Base-by-base conservation (phyloP, 2,113 vertebrate genomes). In the Lagopus muta region DNA sequence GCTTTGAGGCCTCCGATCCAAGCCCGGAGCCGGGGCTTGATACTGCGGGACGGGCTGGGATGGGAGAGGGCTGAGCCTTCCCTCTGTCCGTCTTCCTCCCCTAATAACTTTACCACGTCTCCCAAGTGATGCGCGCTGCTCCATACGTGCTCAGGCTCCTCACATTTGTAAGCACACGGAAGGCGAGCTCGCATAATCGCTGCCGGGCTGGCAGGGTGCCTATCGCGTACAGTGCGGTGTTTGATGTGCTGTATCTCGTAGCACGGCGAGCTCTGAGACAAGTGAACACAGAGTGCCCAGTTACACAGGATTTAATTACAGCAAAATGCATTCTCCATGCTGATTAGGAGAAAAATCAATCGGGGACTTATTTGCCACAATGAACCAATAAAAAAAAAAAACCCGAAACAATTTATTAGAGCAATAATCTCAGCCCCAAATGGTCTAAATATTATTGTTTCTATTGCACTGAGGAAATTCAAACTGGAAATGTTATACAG, bases 291-390 rank as follows among this genome's bases (percentile, higher is more conserved):
- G 52, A 93, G 89, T 74, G 80, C 86, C 85, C 81, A 28, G 82
- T 91, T 94, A 87, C 89, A 57, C 50, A 2, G 84, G 86, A 96
- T 97, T 96, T 96, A 97, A 97, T 97, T 97, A 95, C 89, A 88
- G 78, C 15, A 54, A 81, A 94, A 85, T 89, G 88, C 81, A 92
- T 92, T 95, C 94, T 96, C 86, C 93, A 84, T 89, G 84, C 89
- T 80, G 90, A 95, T 97, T 95, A 90, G 87, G 87, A 94, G 60
- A 84, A 93, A 96, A 97, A 97, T 89, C 89, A 95, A 76, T 94
- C 85, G 78, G 43, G 64, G 81, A 78, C 82, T 96, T 96, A 92
- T 96, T 94, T 95, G 83, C 62, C 82, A 89, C 94, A 96, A 94
- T 88, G 94, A 95, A 89, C 90, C 94, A 92, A 94, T 96, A 91